Conservation (phyloP, 2,888 invertebrate species). For the Cyclophora punctaria region DNA sequence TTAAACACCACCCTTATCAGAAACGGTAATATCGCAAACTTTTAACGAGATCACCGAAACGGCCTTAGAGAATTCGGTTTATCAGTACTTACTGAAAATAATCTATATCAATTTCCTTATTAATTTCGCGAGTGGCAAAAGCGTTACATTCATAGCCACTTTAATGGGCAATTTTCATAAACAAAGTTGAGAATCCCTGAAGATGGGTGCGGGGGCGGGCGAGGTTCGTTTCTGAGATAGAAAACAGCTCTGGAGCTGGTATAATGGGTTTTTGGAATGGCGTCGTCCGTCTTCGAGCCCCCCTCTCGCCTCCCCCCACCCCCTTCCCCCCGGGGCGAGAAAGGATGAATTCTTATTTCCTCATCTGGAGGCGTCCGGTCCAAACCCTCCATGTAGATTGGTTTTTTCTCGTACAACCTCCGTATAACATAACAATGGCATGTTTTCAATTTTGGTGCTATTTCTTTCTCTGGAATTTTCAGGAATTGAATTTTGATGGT, state of each 20-base stretch:
- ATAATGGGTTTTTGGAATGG: constrained; percentile 83
- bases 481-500: too few relatives aligned
- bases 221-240: constrained; percentile 67
- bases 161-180: constrained; percentile 75
- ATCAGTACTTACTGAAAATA: constrained; percentile 46
- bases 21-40: background rate
- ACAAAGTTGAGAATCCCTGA: constrained; percentile 70
- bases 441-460: constrained; percentile 69
- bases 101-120: constrained; percentile 73
- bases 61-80: constrained; percentile 18
- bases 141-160: constrained; percentile 73
- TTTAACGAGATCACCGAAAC: constrained; percentile 5
- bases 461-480: constrained; percentile 29
- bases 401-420: constrained; percentile 67
- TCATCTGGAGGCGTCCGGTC: constrained; percentile 71
- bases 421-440: constrained; percentile 72
- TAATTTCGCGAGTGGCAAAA: constrained; percentile 72
- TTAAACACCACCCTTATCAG: too few relatives aligned
- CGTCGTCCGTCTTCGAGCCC: constrained; percentile 78
- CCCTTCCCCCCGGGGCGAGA: constrained; percentile 56
- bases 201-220: constrained; percentile 36
- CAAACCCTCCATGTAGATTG: constrained; percentile 73
- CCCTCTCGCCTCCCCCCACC: constrained; percentile 38
- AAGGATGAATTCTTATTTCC: constrained; percentile 77
- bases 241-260: constrained; percentile 79